These are phyloP conservation scores for Cordylochernes scorpioides DNA, from an alignment of 2,888 invertebrate genomes.

Conservation along the genomic window DNA sequence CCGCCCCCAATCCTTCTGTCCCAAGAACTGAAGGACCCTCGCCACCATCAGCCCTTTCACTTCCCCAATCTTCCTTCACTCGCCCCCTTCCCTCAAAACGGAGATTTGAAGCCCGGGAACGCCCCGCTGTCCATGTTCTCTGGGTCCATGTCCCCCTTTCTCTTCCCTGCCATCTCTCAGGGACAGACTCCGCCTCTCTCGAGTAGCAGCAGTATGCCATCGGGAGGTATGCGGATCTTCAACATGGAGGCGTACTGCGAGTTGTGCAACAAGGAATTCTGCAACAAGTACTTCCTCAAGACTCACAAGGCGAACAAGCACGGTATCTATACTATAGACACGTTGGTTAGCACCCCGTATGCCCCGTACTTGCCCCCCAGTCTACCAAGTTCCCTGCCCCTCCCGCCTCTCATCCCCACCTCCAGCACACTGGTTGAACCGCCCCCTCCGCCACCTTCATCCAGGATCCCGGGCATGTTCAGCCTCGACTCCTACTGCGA, in stretches of 20 bases:
- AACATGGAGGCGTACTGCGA: slow-evolving; percentile 93
- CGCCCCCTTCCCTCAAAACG: slow-evolving; percentile 11
- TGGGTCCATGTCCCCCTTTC: slow-evolving; percentile 15
- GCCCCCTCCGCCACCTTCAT: slow-evolving; percentile 9
- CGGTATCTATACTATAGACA: slow-evolving; percentile 47
- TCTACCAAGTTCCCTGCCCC: slow-evolving; percentile 11
- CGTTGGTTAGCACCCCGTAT: slow-evolving; percentile 12
- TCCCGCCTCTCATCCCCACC: slow-evolving; percentile 9
- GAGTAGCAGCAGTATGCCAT: slow-evolving; percentile 9
- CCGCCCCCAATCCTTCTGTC: slow-evolving; percentile 6
- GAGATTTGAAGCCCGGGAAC: slow-evolving; percentile 6
- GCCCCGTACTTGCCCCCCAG: slow-evolving; percentile 11
- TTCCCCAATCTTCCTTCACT: slow-evolving; percentile 12
- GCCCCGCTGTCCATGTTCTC: slow-evolving; percentile 14
- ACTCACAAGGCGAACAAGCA: slow-evolving; percentile 95
- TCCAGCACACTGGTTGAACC: too few relatives aligned
- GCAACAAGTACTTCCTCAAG: slow-evolving; percentile 90
- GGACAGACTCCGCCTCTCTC: slow-evolving; percentile 8
- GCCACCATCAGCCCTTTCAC: slow-evolving; percentile 11
- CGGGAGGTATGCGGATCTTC: slow-evolving; percentile 36
- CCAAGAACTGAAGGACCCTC: slow-evolving; percentile 10
- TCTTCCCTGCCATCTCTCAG: slow-evolving; percentile 13
- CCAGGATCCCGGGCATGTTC: slow-evolving; percentile 6
- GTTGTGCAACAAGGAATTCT: slow-evolving; percentile 91
- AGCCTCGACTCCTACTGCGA: slow-evolving; percentile 21